Conservation (phyloP, 2,797 vertebrate species). For the Mormyrus proboscirostris region DNA sequence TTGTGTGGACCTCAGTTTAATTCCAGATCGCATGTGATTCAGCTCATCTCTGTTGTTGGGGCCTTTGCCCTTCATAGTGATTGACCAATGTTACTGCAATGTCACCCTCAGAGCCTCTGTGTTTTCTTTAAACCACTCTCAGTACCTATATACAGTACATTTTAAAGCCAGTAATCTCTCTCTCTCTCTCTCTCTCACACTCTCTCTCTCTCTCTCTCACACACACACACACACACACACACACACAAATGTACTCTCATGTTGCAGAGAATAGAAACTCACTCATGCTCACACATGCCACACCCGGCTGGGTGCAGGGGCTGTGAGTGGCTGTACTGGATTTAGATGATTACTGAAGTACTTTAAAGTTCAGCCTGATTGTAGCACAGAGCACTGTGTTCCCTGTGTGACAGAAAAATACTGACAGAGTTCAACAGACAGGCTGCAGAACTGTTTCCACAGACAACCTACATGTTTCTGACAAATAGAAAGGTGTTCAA, state of each 20-base stretch:
- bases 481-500: not conserved
- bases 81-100: constrained; percentile 40
- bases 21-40: not conserved
- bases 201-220: not conserved
- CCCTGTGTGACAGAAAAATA: constrained; percentile 7
- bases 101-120: constrained; percentile 33
- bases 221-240: not conserved
- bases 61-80: not conserved
- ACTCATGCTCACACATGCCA: constrained; percentile 28
- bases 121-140: constrained; percentile 23
- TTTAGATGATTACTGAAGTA: constrained; percentile 52
- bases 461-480: not conserved
- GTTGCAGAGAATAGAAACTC: constrained; percentile 39
- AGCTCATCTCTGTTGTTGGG: not conserved
- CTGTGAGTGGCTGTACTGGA: constrained; percentile 54
- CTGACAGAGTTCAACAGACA: not conserved
- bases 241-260: constrained; percentile 5
- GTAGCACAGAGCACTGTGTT: constrained; percentile 25
- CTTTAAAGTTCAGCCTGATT: constrained; percentile 46
- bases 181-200: not conserved
- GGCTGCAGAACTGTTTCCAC: not conserved
- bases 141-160: constrained; percentile 20
- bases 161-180: constrained; percentile 25
- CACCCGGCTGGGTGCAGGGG: constrained; percentile 28
- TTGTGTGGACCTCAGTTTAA: not conserved